Conservation (phyloP, 2,797 vertebrate genomes). For the Gymnothorax javanicus region DNA sequence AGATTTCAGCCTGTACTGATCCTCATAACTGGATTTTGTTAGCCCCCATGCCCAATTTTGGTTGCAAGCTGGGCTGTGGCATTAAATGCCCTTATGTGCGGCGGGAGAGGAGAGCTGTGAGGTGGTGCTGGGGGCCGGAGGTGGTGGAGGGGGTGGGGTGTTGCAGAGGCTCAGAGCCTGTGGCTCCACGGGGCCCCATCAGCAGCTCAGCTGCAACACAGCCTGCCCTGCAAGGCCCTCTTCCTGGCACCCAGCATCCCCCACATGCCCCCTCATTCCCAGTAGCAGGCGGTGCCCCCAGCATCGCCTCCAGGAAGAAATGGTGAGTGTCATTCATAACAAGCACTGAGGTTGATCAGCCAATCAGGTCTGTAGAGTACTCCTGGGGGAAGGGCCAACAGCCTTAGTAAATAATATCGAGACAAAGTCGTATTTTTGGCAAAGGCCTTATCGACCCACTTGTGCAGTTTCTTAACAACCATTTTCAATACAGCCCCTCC, state of each 20-base stretch:
- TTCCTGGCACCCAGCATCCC: slow-evolving; percentile 16
- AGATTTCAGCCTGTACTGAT: slow-evolving; percentile 41
- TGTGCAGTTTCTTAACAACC: background rate
- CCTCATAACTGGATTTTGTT: slow-evolving; percentile 72
- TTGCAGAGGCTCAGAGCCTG: background rate
- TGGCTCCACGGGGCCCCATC: slow-evolving; percentile 50
- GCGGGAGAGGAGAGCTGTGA: slow-evolving; percentile 62
- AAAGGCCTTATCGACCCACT: background rate
- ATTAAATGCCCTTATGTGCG: slow-evolving; percentile 73
- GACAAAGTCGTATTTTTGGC: background rate
- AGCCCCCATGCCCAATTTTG: slow-evolving; percentile 63
- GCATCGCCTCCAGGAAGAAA: background rate
- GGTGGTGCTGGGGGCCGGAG: slow-evolving; percentile 60
- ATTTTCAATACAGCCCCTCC: background rate
- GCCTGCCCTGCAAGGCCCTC: slow-evolving; percentile 47
- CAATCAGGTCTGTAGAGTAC: background rate
- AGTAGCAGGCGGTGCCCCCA: too few species aligned
- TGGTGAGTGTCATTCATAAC: background rate
- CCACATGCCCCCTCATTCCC: background rate
- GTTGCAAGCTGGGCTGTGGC: slow-evolving; percentile 71
- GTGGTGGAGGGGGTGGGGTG: too few species aligned
- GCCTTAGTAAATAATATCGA: background rate
- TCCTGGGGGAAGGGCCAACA: background rate
- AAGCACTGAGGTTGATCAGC: background rate
- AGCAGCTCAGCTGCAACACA: slow-evolving; percentile 48